Evolutionary conservation across 2,113 vertebrate genomes (phyloP), one percentile per base, ranked within the genome.

Genomic region (Leptodactylus fuscus): DNA sequence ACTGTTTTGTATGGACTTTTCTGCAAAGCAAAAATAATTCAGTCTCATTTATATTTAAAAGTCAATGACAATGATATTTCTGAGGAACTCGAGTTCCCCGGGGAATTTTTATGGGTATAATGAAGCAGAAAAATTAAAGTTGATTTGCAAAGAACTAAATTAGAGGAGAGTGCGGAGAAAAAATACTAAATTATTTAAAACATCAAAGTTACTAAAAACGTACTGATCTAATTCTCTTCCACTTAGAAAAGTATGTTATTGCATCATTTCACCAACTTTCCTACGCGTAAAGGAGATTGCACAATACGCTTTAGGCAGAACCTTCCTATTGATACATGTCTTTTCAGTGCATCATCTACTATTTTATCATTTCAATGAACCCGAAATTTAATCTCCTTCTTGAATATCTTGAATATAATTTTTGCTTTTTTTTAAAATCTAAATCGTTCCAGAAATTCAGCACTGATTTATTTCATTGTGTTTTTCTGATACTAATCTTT

Each of bases 101-200:
- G 32, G 32, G 62, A 67, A 5, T 67, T 67, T 34, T 34, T 67
- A 36, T 67, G 29, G 62, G 34, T 34, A 67, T 67, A 67, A 67
- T 67, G 62, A 67, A 67, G 62, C 29, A 34, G 62, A 67, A 67
- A 67, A 67, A 67, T 34, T 67, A 18, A 67, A 65, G 60, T 65
- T 65, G n/a, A 65, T 65, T 60, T 65, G 60, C 60, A 65, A 67
- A 34, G 62, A 29, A 67, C 32, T 67, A 67, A 67, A 67, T 67
- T 67, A 67, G 62, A 36, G 32, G 18, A 67, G 29, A 67, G 15
- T 67, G 62, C 0, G 6, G 62, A 36, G 62, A 67, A 67, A 29
- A 67, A 67, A 67, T 20, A 67, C 62, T 67, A 34, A 67, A 67
- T 67, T 67, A 67, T 67, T 67, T 34, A 67, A 65, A 65, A 10